phyloP scores from a whole-genome alignment of 2,113 vertebrate species.

The Gasterosteus aculeatus region DNA sequence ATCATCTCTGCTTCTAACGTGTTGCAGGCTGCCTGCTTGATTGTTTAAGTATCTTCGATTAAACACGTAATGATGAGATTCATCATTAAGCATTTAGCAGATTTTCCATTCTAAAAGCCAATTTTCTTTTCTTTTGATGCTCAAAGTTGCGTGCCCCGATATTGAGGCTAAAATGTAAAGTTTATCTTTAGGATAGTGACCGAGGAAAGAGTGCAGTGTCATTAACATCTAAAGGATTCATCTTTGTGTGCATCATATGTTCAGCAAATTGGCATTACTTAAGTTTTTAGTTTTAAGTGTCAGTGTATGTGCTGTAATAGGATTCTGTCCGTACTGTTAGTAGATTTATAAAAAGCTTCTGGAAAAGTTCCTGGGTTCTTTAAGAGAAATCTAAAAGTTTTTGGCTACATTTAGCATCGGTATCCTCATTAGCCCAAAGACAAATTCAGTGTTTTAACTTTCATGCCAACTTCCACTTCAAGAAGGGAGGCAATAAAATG shows the following conservation, averaged over 20 bases:
- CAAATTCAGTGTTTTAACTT: conserved; percentile 15
- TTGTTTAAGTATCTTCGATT: conserved; percentile 2
- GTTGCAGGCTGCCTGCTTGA: not conserved
- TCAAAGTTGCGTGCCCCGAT: not conserved
- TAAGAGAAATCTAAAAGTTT: not conserved
- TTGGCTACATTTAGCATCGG: not conserved
- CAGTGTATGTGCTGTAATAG: not conserved
- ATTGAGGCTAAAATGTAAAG: not conserved
- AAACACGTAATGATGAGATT: not conserved
- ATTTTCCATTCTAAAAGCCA: not conserved
- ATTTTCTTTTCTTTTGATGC: not conserved
- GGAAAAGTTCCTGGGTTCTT: not conserved
- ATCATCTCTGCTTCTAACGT: not conserved
- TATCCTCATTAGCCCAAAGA: conserved; percentile 2
- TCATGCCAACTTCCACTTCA: not conserved
- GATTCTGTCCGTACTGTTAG: not conserved
- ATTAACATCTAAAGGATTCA: not conserved
- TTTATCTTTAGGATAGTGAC: not conserved
- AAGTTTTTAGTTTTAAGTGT: not conserved
- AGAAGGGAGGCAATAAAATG: not conserved
- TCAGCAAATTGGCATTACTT: not conserved
- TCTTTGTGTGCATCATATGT: not conserved
- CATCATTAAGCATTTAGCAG: not conserved
- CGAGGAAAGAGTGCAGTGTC: not conserved
- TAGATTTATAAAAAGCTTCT: not conserved